Base-by-base conservation (phyloP, 2,888 invertebrate genomes). In the Augiades crinisus region DNA sequence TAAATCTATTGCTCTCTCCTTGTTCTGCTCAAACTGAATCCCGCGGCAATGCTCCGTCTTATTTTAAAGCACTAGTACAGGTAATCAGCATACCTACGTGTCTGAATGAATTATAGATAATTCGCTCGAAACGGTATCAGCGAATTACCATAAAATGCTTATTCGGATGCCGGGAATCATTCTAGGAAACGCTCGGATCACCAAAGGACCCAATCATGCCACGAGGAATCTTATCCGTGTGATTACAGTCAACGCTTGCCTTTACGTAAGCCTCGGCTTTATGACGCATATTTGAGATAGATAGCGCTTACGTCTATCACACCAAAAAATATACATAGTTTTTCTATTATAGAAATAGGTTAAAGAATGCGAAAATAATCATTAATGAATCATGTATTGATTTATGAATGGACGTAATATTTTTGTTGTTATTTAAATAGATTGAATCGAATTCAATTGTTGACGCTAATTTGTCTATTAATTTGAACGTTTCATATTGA, bases 31-130 rank as follows among this genome's bases (percentile, higher is more conserved):
- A 16, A 31, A 12, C 1, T 19, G n/a, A n/a, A n/a, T n/a, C n/a
- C n/a, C n/a, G n/a, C n/a, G n/a, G n/a, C n/a, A n/a, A n/a, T n/a
- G n/a, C 24, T 27, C 40, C 19, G 16, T 27, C 27, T 41, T 41
- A 41, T 41, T 41, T 27, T 19, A 34, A 41, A 36, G 51, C 51
- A 30, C 51, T 43, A 19, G 50, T 36, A 34, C 36, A 31, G 12
- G 51, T 51, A 44, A 51, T 51, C 51, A 51, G 37, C 51, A 51
- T 51, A 51, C 44, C 51, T 51, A 44, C 44, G 51, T 51, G 51
- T 51, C 51, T 37, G 51, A 51, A 51, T 51, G 51, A 51, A 51
- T 51, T 51, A 51, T 31, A 51, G 51, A 51, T 51, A 51, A 51
- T 51, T 51, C 37, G 51, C 37, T 51, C 21, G 51, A 30, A 51